Base-by-base conservation (phyloP, 2,888 invertebrate genomes). In the Napeogenes sylphis region DNA sequence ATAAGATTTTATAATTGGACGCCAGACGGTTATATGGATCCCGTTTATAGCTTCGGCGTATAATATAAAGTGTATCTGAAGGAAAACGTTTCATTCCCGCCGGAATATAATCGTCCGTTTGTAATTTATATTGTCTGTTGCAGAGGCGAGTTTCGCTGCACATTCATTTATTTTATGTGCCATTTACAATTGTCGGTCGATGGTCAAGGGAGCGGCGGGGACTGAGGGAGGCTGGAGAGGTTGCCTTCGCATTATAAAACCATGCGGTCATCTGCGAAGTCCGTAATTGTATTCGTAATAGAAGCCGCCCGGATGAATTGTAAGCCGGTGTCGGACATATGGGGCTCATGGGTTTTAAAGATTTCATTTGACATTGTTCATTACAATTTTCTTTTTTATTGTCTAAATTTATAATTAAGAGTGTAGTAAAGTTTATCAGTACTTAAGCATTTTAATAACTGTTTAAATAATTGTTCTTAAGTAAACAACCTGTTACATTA, bases 161-260 rank as follows among this genome's bases (percentile, higher is more conserved):
- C 91, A 91, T 91, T 91, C 91, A 91, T 91, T 91, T 91, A 91
- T 91, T 91, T 91, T 91, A 91, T 91, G 91, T 91, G 91, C 91
- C 91, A 91, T 91, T 91, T 91, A 91, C 91, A 91, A 91, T 91
- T 90, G 91, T 91, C 91, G 91, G 90, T 91, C 91, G 90, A 91
- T 91, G 91, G 91, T 90, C 91, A 91, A 91, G 91, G 91, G 91
- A 87, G 87, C 81, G 75, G 76, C 77, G 74, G 79, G 76, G 76
- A 76, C 75, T 71, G 74, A 70, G 75, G 73, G 75, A 73, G 77
- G 75, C 71, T 75, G 79, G 80, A 80, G 80, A 79, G 81, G 85
- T 75, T 84, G 86, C 87, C 90, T 87, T 89, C 87, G 83, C 81
- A 91, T 91, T 91, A 91, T 91, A 91, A 91, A 91, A 91, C 87